Evolutionary conservation across 1,140 invertebrate genomes (phyloP), one percentile per base, ranked within the genome.

Genomic region (Phenacoccus solenopsis): DNA sequence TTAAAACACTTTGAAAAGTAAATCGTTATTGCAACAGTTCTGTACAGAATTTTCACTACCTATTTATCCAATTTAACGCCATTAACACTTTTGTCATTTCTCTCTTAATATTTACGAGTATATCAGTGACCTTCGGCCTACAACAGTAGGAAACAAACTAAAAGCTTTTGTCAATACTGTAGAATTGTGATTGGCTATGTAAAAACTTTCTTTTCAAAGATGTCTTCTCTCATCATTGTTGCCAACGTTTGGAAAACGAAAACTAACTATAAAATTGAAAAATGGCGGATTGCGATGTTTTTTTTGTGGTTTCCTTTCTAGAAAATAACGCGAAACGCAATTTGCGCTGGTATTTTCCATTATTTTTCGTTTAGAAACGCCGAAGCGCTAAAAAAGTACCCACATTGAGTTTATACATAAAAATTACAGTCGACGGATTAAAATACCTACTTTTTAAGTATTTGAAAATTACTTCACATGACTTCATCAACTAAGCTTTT

Each of bases 91-190:
- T 27, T 64, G 59, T 64, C 59, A 64, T 24, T 64, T 64, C 59
- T 64, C 25, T 24, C 10, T n/a, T 24, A 64, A 64, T 64, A 64
- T 64, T 64, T 64, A 64, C 59, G 59, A 64, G 59, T 64, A 64
- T 64, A 64, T 64, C 71, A 71, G 67, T 71, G 71, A 71, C 71
- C 71, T 71, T 71, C 71, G 71, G 68, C 68, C 71, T 56, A 71
- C 71, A 59, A 68, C 30, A 69, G 71, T 71, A 32, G 61, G 71
- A 71, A 71, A 69, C 71, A 71, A 71, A 71, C 71, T 71, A 71
- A 71, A 69, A 68, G 71, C 71, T 71, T 69, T 71, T 71, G 71
- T 71, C 71, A 71, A 71, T 69, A 69, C n/a, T 57, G 69, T 69
- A 67, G 28, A 25, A 68, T 71, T 71, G 68, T 71, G 71, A 71